phyloP scores from a whole-genome alignment of 2,113 vertebrate species.

The Corythaixoides concolor region DNA sequence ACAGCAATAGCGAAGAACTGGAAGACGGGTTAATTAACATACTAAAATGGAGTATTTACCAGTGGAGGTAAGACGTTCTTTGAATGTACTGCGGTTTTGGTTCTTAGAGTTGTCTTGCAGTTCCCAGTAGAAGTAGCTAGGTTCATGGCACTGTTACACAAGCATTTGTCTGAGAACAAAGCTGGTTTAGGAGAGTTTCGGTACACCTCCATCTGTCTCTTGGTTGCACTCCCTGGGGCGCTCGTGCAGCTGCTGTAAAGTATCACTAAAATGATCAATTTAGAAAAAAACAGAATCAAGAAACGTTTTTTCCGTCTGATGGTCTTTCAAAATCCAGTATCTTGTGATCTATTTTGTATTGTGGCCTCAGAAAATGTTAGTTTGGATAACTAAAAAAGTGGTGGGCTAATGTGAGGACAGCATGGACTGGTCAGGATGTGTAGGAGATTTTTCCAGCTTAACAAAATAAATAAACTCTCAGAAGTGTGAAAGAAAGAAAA shows the following conservation, averaged over 20 bases:
- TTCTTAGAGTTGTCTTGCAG: not conserved
- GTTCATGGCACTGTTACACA: not conserved
- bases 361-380: not conserved
- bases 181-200: not conserved
- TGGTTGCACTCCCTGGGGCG: not conserved
- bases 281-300: not conserved
- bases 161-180: not conserved
- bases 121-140: not conserved
- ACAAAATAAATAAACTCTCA: not conserved
- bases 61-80: constrained; percentile 74
- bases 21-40: constrained; percentile 69
- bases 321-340: not conserved
- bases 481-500: not conserved
- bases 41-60: constrained; percentile 74
- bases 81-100: not conserved
- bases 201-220: not conserved
- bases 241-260: not conserved
- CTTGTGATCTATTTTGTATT: not conserved
- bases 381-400: not conserved
- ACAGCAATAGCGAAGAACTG: constrained; percentile 64
- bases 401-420: not conserved
- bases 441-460: not conserved
- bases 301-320: not conserved
- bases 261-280: not conserved
- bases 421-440: not conserved